Base-by-base conservation (phyloP, 2,888 invertebrate genomes). In the Leptogaster cylindrica region DNA sequence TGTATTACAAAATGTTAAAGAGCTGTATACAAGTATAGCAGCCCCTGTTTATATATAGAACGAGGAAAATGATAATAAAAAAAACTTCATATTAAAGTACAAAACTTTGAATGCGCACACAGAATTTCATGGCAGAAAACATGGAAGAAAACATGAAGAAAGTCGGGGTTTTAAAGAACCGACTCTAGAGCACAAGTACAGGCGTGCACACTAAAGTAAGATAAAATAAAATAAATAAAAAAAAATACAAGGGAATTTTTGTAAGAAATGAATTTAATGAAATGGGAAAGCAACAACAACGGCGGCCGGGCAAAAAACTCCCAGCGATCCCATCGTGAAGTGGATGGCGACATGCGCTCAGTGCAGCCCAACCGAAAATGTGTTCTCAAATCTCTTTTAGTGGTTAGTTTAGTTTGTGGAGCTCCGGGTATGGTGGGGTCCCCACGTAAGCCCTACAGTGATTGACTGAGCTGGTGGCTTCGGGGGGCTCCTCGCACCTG, bases 91-190 rank as follows among this genome's bases (percentile, higher is more conserved):
- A 58, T 58, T 58, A 58, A 58, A 58, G 58, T 58, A 58, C 58
- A 58, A 58, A 58, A 58, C 58, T 58, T 39, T 58, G 58, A 58
- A 58, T 58, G 58, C 58, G 58, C 58, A 58, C 41, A 58, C 39
- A 23, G 58, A 58, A 25, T 14, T 10, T 18, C 46, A 16, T 46
- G 16, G 44, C 14, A 28, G 51, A 27, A 28, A 51, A 58, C 18
- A 39, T 12, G 39, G 14, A 58, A 58, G 41, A 58, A 7, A 39
- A 20, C 14, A 58, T 39, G 41, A 58, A 58, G 7, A 23, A 33
- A 10, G 31, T 20, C 52, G 52, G 33, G 20, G 52, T 16, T 41
- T 58, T 58, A 39, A 58, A 41, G 58, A 36, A 58, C 39, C 23
- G 33, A 33, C 18, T 58, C 36, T 14, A 58, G 58, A 39, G 36